Conservation (phyloP, 2,797 vertebrate genomes). For the Alectoris magna region DNA sequence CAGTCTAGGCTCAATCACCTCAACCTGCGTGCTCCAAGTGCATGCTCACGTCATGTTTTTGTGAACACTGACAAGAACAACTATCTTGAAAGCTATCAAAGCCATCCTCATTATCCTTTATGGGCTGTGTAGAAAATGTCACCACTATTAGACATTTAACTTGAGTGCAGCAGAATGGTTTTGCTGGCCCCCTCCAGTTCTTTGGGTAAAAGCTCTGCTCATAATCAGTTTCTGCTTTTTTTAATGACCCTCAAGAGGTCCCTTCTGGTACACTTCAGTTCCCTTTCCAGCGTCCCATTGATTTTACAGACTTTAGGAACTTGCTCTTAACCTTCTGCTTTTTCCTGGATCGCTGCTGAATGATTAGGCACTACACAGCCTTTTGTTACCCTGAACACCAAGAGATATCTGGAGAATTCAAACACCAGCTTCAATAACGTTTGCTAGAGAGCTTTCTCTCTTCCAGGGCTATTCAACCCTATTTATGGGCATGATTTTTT, state of each 20-base stretch:
- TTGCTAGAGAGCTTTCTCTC: conserved; percentile 48
- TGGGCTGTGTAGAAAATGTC: conserved; percentile 74
- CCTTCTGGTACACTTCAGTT: conserved; percentile 78
- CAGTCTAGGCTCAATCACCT: background rate
- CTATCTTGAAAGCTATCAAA: conserved; percentile 76
- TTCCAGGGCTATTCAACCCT: conserved; percentile 66
- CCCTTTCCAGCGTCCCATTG: conserved; percentile 77
- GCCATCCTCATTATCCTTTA: conserved; percentile 78
- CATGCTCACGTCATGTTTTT: conserved; percentile 33
- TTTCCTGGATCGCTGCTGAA: conserved; percentile 66
- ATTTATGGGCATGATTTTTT: conserved; percentile 63
- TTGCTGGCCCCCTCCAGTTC: conserved; percentile 74
- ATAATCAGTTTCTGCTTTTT: conserved; percentile 77
- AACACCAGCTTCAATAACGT: conserved; percentile 75
- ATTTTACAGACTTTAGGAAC: conserved; percentile 79
- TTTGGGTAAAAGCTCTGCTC: conserved; percentile 71
- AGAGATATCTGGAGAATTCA: conserved; percentile 73
- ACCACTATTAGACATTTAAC: conserved; percentile 76
- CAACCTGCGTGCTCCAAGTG: background rate
- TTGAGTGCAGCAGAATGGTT: conserved; percentile 72
- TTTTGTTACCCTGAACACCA: conserved; percentile 61
- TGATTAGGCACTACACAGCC: conserved; percentile 66
- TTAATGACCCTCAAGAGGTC: conserved; percentile 77
- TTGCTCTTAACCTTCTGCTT: conserved; percentile 71
- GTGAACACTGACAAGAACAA: conserved; percentile 52